A percentile compares a stretch with the other conserved stretches of the same genome.
Conservation (phyloP, 2,113 vertebrate genomes). For the Neotoma lepida region DNA sequence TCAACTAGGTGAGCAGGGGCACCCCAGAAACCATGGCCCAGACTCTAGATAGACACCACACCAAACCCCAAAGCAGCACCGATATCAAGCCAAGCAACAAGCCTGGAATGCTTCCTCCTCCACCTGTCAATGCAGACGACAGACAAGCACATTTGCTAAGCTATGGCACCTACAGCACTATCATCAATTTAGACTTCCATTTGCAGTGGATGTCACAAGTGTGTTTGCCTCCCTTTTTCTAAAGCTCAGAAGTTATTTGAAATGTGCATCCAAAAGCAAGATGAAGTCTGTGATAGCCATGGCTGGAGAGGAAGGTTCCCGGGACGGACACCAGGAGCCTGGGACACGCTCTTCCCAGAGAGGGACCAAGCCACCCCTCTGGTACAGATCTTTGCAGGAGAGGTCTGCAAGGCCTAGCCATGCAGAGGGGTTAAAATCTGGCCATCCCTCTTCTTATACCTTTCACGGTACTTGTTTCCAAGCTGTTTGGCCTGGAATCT, state of each 20-base stretch:
- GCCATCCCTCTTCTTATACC: background rate
- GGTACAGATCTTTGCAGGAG: background rate
- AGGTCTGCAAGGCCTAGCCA: background rate
- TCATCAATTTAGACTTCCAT: conserved; percentile 53
- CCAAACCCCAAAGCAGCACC: background rate
- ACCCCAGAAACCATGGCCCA: rapidly evolving
- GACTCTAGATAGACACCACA: background rate
- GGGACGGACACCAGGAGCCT: background rate
- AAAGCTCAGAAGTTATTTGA: conserved; percentile 62
- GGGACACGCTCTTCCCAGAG: background rate
- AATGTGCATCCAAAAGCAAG: conserved; percentile 19
- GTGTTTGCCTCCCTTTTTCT: background rate
- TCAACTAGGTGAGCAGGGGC: background rate
- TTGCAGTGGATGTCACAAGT: conserved; percentile 47
- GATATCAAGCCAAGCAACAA: background rate
- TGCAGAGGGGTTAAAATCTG: background rate
- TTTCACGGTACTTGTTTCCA: background rate
- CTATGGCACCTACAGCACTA: background rate
- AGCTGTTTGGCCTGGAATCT: conserved; percentile 45
- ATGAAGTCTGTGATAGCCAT: background rate
- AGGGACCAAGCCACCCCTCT: background rate
- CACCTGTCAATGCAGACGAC: background rate
- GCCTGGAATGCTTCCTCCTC: background rate
- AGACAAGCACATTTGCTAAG: background rate
- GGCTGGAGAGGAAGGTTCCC: background rate